Conservation (phyloP, 2,888 invertebrate genomes). For the Gastracanthus pulcherrimus region DNA sequence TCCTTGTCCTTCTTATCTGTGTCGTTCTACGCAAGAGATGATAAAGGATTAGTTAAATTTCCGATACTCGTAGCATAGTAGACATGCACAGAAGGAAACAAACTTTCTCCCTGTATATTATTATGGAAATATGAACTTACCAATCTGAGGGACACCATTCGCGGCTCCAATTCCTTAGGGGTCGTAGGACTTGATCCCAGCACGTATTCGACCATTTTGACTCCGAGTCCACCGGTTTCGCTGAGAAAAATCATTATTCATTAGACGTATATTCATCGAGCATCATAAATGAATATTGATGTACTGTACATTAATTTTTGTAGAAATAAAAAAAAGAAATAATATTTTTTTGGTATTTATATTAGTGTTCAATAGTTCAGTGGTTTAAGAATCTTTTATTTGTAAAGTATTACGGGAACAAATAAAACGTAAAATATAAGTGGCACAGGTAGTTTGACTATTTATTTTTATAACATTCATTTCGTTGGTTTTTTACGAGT, state of each 20-base stretch:
- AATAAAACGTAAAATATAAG: too few species aligned
- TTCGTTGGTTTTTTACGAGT: too few species aligned
- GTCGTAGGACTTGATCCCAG: constrained; percentile 93
- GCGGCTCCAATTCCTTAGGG: constrained; percentile 75
- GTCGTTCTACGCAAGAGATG: constrained; percentile 65
- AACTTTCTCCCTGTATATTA: not conserved
- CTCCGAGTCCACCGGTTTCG: constrained; percentile 93
- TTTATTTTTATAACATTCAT: too few species aligned
- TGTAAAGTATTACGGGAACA: too few species aligned
- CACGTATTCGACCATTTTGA: constrained; percentile 99
- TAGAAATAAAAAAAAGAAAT: too few species aligned
- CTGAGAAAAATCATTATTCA: constrained; percentile 78
- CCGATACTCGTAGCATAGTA: not conserved
- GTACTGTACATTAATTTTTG: too few species aligned
- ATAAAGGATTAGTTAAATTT: constrained; percentile 44
- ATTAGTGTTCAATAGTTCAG: too few species aligned
- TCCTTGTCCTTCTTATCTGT: constrained; percentile 79
- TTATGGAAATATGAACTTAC: constrained; percentile 61
- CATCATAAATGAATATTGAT: constrained; percentile 41
- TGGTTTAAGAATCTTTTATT: too few species aligned
- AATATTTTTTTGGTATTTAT: too few species aligned
- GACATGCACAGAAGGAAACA: not conserved
- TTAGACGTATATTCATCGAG: constrained; percentile 45
- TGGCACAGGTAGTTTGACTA: too few species aligned
- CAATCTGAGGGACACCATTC: constrained; percentile 76